Evolutionary conservation across 1,140 invertebrate species (phyloP).

Genomic region (Diorhabda carinulata): DNA sequence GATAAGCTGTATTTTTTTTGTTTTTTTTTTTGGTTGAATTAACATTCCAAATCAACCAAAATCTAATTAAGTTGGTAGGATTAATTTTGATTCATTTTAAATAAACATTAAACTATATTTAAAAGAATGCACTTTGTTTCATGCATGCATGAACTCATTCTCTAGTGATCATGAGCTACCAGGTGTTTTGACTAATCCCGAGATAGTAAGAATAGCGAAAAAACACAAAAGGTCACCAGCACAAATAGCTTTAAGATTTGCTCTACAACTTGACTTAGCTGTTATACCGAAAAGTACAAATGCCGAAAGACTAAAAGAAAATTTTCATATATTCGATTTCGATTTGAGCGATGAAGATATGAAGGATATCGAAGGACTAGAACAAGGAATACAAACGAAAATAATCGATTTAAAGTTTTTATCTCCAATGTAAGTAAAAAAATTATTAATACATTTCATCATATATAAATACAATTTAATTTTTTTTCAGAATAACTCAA

Average conservation of each 20-base stretch:
- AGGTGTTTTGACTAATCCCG: constrained; percentile 63
- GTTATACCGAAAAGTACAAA: constrained; percentile 85
- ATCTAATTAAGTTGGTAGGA: too few relatives aligned
- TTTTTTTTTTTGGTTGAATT: too few relatives aligned
- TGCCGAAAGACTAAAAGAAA: constrained; percentile 62
- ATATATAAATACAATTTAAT: too few relatives aligned
- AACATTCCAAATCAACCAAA: too few relatives aligned
- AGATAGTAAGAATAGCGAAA: constrained; percentile 64
- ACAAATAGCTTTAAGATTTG: constrained; percentile 73
- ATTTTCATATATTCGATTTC: constrained; percentile 63
- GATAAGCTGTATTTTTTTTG: too few relatives aligned
- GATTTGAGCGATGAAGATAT: constrained; percentile 55
- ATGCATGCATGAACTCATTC: too few relatives aligned
- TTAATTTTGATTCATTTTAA: too few relatives aligned
- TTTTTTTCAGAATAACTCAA: too few relatives aligned
- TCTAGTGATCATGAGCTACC: constrained; percentile 52
- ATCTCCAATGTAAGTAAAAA: too few relatives aligned
- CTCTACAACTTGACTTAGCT: constrained; percentile 68
- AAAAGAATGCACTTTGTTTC: too few relatives aligned
- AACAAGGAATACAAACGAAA: constrained; percentile 59
- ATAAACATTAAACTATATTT: too few relatives aligned
- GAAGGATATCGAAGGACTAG: constrained; percentile 52
- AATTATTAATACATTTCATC: too few relatives aligned
- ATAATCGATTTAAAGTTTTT: constrained; percentile 57
- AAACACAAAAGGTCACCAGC: constrained; percentile 68